phyloP scores from a whole-genome alignment of 2,113 vertebrate species.

The Oncorhynchus masou region DNA sequence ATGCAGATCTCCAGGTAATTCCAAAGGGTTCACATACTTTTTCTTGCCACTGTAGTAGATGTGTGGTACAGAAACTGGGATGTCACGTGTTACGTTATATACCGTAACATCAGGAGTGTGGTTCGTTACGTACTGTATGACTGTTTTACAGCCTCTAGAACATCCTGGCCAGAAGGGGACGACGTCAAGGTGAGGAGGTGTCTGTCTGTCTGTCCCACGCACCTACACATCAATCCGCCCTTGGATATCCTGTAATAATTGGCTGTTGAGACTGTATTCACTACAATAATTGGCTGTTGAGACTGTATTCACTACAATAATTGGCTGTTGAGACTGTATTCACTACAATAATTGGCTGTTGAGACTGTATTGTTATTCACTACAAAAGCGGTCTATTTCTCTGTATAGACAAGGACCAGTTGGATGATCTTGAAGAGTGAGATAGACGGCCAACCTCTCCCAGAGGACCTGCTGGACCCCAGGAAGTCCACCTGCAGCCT shows the following conservation, averaged over 20 bases:
- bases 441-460: conserved; percentile 76
- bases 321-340: too few relatives aligned
- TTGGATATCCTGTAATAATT: neutral
- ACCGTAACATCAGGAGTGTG: neutral
- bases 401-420: conserved; percentile 76
- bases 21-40: too few relatives aligned
- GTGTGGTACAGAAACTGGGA: neutral
- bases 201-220: conserved; percentile 26
- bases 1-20: too few relatives aligned
- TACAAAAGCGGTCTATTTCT: neutral
- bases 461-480: conserved; percentile 77
- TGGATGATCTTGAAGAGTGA: conserved; percentile 89
- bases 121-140: conserved; percentile 47
- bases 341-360: too few relatives aligned
- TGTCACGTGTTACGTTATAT: neutral
- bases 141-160: conserved; percentile 81
- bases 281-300: too few relatives aligned
- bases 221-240: conserved; percentile 37
- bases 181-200: conserved; percentile 81
- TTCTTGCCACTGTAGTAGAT: neutral
- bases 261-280: too few relatives aligned
- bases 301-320: too few relatives aligned
- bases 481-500: conserved; percentile 83
- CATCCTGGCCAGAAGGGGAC: conserved; percentile 84
- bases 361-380: too few relatives aligned